These are phyloP conservation scores for Oreochromis aureus DNA, from an alignment of 2,113 vertebrate species.

Conservation along the genomic window DNA sequence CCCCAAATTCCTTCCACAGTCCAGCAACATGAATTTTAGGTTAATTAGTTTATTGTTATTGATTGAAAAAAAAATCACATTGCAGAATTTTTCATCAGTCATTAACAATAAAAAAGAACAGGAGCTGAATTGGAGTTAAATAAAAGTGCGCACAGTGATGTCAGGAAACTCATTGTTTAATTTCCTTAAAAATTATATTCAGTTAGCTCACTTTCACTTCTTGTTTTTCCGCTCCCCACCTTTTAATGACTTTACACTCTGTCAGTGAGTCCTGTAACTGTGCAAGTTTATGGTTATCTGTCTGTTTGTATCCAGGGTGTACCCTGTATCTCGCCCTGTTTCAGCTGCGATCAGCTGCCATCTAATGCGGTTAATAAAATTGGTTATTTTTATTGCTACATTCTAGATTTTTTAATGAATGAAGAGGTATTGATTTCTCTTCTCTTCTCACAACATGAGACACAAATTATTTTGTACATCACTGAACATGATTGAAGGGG, in stretches of 20 bases:
- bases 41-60: neutral
- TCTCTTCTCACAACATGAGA: neutral
- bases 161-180: neutral
- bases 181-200: neutral
- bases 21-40: neutral
- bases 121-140: neutral
- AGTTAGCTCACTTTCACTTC: neutral
- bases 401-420: neutral
- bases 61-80: neutral
- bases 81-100: neutral
- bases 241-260: neutral
- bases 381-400: neutral
- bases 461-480: neutral
- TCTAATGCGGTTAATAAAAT: neutral
- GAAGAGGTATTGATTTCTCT: neutral
- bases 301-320: neutral
- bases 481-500: neutral
- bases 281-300: neutral
- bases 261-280: neutral
- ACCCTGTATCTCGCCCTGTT: neutral
- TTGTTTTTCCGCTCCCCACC: neutral
- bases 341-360: neutral
- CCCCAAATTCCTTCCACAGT: neutral
- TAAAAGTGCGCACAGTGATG: accelerated
- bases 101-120: neutral